Base-by-base conservation (phyloP, 2,113 vertebrate genomes). In the Tinamus guttatus region DNA sequence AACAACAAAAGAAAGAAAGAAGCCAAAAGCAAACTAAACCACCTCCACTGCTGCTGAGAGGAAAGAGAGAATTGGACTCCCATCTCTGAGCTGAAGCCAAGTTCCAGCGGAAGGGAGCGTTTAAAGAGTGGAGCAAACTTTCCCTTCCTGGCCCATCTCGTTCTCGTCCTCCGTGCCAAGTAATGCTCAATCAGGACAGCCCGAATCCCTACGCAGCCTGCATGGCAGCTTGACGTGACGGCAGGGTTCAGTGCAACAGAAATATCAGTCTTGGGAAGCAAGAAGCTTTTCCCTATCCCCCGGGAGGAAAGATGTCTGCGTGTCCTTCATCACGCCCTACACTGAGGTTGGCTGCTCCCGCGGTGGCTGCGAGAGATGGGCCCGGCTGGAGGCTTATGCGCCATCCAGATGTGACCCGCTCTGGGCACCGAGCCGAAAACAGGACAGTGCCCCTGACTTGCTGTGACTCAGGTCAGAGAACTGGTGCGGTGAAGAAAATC, bases 261-360 rank as follows among this genome's bases (percentile, higher is more conserved):
- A 96, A 97, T 47, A 76, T 19, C 52, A 36, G 64, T 36, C 75
- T 81, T 70, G 1, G 0, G 16, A 85, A 85, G 56, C 40, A 89
- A 91, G 67, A n/a, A 34, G 80, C 24, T 92, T 71, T 56, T 67
- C 74, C 65, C 38, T 4, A 60, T 28, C 49, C 93, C 79, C 74
- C 67, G 76, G 92, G 52, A 54, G 92, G 58, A 54, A 93, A 81
- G 47, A 27, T 9, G 86, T 93, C 92, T 92, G 69, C 90, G 88
- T 94, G 86, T 36, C 80, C 62, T 81, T 60, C 86, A 56, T 75
- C 90, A 88, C 4, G 59, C 24, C 51, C 13, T 25, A 27, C 25
- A 8, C 52, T 14, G 52, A 54, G 52, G 25, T 28, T 25, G 49
- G 49, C 49, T 25, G 49, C 49, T 13, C 49, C 11, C 19, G 22